phyloP scores from a whole-genome alignment of 2,888 invertebrate genomes.

The Lagria hirta region DNA sequence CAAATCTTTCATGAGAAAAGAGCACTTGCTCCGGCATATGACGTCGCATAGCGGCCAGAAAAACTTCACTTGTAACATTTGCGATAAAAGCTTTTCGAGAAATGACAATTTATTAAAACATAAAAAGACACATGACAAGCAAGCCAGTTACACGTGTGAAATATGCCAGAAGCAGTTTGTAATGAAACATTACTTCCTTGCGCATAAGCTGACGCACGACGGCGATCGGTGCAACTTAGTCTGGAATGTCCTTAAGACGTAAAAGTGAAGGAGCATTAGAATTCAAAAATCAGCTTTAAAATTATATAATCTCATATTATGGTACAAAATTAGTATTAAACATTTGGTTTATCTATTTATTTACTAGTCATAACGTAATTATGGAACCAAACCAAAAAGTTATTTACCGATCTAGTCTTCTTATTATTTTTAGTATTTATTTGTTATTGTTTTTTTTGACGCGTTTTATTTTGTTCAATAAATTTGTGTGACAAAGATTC shows the following conservation, averaged over 20 bases:
- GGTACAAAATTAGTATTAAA: constrained; percentile 21
- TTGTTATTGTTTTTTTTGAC: constrained; percentile 6
- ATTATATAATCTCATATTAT: constrained; percentile 19
- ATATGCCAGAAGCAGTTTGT: constrained; percentile 67
- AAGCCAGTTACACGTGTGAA: constrained; percentile 64
- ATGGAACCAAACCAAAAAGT: constrained; percentile 14
- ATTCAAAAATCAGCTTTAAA: constrained; percentile 13
- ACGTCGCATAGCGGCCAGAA: constrained; percentile 69
- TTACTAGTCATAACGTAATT: no score
- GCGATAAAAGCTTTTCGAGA: constrained; percentile 59
- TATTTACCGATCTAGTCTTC: no score
- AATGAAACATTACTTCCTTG: constrained; percentile 66
- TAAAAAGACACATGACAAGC: constrained; percentile 60
- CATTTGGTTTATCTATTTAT: constrained; percentile 13
- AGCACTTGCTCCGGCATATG: constrained; percentile 67
- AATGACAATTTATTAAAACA: constrained; percentile 64
- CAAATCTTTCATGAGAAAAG: constrained; percentile 69
- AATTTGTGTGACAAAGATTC: constrained; percentile 7
- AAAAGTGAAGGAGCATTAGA: background rate
- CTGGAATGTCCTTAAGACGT: constrained; percentile 22
- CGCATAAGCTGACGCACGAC: constrained; percentile 61
- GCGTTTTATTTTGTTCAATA: constrained; percentile 13
- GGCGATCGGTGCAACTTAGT: constrained; percentile 18
- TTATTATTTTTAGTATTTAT: no score
- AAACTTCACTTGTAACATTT: constrained; percentile 63